Percentiles rank a stretch among this genome's conserved stretches.
Conservation (phyloP, 2,797 vertebrate species). For the Thaleichthys pacificus region DNA sequence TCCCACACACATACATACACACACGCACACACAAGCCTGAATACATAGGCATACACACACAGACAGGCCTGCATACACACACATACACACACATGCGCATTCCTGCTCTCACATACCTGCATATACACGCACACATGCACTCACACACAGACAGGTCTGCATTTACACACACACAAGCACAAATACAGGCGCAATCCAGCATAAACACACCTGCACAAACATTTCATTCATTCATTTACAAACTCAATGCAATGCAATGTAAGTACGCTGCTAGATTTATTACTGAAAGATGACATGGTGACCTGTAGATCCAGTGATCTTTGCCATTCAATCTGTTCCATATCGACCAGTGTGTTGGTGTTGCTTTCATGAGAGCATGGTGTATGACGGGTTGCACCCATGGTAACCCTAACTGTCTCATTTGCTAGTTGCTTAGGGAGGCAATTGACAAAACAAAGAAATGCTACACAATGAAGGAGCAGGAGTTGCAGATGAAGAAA, state of each 20-base stretch:
- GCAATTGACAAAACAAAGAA: slow-evolving; percentile 80
- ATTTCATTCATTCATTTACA: background rate
- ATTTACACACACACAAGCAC: background rate
- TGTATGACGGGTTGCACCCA: background rate
- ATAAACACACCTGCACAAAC: background rate
- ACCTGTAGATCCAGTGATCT: background rate
- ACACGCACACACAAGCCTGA: background rate
- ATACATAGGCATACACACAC: no score
- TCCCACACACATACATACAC: background rate
- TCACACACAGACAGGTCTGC: background rate
- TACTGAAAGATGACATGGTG: background rate
- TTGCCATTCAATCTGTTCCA: background rate
- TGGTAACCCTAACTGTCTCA: slow-evolving; percentile 64
- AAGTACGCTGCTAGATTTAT: background rate
- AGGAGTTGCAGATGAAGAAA: slow-evolving; percentile 77
- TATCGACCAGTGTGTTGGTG: background rate
- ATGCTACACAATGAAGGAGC: slow-evolving; percentile 74
- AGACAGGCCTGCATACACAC: no score
- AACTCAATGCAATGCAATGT: background rate
- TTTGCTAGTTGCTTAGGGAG: slow-evolving; percentile 75
- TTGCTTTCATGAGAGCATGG: background rate
- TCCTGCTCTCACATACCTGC: background rate
- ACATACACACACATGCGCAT: no score
- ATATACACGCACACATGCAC: no score
- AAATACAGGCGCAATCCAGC: background rate